Conservation (phyloP, 2,797 vertebrate genomes). For the Simalia tracyae region DNA sequence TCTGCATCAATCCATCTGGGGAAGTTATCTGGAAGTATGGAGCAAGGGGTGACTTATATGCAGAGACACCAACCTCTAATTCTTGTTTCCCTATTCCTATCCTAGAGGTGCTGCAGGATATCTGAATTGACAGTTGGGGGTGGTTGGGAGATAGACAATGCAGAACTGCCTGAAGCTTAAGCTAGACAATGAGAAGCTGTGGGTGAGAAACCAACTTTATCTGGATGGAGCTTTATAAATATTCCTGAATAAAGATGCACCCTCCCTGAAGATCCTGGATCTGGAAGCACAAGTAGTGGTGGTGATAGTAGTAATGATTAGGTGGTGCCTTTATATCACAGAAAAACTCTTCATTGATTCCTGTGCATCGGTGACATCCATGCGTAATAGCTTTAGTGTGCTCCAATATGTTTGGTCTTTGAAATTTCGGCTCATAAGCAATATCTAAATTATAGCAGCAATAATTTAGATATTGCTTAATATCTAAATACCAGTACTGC, state of each 20-base stretch:
- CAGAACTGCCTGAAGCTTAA: not conserved
- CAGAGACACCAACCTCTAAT: not conserved
- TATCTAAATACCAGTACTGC: not conserved
- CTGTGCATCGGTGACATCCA: not conserved
- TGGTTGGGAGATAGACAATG: not conserved
- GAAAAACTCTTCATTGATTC: not conserved
- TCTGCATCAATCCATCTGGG: not conserved
- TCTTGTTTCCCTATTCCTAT: not conserved
- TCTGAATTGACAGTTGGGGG: not conserved
- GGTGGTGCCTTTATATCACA: not conserved
- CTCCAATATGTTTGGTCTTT: not conserved
- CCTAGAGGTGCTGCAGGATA: not conserved
- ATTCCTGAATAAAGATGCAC: not conserved
- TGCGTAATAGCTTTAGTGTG: not conserved
- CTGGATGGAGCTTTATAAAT: not conserved
- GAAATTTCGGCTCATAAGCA: not conserved
- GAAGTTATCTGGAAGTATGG: not conserved
- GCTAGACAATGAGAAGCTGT: not conserved
- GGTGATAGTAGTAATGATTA: not conserved
- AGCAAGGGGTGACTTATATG: not conserved
- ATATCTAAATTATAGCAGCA: too few relatives aligned
- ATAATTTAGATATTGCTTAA: too few relatives aligned
- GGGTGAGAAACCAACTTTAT: not conserved
- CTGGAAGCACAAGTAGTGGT: not conserved
- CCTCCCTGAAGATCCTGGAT: not conserved